Base-by-base conservation (phyloP, 1,140 invertebrate species). In the Zaprionus nigranus region DNA sequence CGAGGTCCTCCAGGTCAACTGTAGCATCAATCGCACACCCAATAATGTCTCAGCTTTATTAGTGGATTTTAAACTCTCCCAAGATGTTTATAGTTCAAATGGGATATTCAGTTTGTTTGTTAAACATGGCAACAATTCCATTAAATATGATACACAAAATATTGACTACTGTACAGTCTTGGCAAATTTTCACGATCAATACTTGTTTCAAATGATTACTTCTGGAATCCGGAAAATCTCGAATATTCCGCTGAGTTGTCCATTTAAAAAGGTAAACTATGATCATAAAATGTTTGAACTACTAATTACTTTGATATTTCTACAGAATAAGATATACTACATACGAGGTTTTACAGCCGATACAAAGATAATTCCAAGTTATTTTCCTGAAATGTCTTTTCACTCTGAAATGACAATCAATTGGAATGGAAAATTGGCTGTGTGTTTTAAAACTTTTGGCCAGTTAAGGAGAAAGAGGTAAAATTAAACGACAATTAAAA, bases 161-260 rank as follows among this genome's bases (percentile, higher is more conserved):
- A 5, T 81, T 5, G 26, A 78, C 11, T 81, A 30, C 13, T 82
- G 79, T 49, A 5, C 60, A 17, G 67, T 63, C 2, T 17, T 81
- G 11, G 43, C 26, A 15, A 28, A 28, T 1, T 2, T 70, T 22
- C 61, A 72, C 7, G 22, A 17, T 2, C 22, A 81, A 5, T 43
- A 43, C n/a, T 9, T 81, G 15, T 38, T 72, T 15, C 51, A 54
- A n/a, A 63, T 73, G 46, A 20, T 81, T 24, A 43, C 54, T 30
- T 17, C 30, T 13, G 78, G 62, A n/a, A 7, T 81, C 2, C 62
- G 78, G 0, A 49, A 26, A n/a, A 22, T 62, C 5, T 34, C 57
- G 5, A 81, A 81, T 17, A 72, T 81, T 40, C 79, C 79, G 2
- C 24, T 68, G 0, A 51, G 56, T 6, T 81, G 73, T 13, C 76